Conservation (phyloP, 2,113 vertebrate genomes). For the Epinephelus cyanopodus region DNA sequence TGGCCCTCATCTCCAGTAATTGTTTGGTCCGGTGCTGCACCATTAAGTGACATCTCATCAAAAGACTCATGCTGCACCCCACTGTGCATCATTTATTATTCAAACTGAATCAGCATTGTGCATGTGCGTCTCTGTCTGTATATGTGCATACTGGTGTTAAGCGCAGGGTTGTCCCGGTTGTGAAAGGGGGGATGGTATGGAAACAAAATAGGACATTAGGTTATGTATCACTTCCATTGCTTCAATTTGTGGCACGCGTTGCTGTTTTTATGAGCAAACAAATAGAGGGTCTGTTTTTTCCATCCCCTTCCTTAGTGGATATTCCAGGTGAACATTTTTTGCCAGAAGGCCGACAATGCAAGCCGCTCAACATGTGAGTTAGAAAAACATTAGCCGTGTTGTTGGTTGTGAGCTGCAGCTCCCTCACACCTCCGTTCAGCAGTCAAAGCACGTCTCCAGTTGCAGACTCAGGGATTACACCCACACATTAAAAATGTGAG, state of each 20-base stretch:
- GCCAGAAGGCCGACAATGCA: not conserved
- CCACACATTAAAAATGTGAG: slow-evolving; percentile 4
- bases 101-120: slow-evolving; percentile 1
- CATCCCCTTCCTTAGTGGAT: not conserved
- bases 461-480: slow-evolving; percentile 15
- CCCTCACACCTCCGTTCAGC: not conserved
- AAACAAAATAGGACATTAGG: not conserved
- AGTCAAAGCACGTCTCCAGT: slow-evolving; percentile 30
- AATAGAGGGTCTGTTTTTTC: not conserved
- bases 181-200: not conserved
- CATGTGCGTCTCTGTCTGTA: not conserved
- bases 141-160: not conserved
- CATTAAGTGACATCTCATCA: slow-evolving; percentile 4
- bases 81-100: slow-evolving; percentile 8
- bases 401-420: slow-evolving; percentile 1
- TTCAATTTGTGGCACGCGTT: not conserved
- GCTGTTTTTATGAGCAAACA: not conserved
- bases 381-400: slow-evolving; percentile 8
- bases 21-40: not conserved
- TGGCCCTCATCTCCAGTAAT: not conserved
- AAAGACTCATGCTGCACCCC: not conserved
- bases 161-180: not conserved
- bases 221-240: not conserved
- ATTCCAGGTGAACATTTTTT: not conserved
- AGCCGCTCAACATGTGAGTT: not conserved